phyloP scores from a whole-genome alignment of 2,888 invertebrate genomes.

The Pachycephus smyrnensis region DNA sequence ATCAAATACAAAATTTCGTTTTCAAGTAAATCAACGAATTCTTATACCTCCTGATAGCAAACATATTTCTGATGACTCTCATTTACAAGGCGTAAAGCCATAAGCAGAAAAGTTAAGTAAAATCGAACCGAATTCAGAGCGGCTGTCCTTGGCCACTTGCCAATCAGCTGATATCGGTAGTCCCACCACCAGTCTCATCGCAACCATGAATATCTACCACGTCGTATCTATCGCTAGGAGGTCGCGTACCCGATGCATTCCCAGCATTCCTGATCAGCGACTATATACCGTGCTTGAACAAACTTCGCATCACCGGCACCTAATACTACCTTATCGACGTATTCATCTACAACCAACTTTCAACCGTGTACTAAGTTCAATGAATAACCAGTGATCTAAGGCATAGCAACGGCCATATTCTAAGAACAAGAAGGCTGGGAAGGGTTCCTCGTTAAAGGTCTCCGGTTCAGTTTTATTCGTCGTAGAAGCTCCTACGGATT shows the following conservation, averaged over 20 bases:
- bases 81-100: neutral
- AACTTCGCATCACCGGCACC: slow-evolving; percentile 13
- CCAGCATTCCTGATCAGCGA: slow-evolving; percentile 33
- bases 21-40: neutral
- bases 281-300: slow-evolving; percentile 26
- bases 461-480: slow-evolving; percentile 2
- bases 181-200: neutral
- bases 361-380: neutral
- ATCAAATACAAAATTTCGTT: neutral
- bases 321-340: slow-evolving; percentile 8
- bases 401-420: neutral
- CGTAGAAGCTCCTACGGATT: neutral
- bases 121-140: slow-evolving; percentile 11
- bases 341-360: neutral
- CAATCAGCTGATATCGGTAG: slow-evolving; percentile 22
- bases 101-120: neutral
- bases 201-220: slow-evolving; percentile 3
- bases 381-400: neutral
- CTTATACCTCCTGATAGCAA: neutral
- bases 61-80: neutral
- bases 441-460: neutral
- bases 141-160: slow-evolving; percentile 18
- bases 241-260: slow-evolving; percentile 25
- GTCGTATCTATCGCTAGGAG: slow-evolving; percentile 14
- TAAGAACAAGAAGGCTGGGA: neutral